Base-by-base conservation (phyloP, 2,797 vertebrate species). In the Pachyuromys duprasi region DNA sequence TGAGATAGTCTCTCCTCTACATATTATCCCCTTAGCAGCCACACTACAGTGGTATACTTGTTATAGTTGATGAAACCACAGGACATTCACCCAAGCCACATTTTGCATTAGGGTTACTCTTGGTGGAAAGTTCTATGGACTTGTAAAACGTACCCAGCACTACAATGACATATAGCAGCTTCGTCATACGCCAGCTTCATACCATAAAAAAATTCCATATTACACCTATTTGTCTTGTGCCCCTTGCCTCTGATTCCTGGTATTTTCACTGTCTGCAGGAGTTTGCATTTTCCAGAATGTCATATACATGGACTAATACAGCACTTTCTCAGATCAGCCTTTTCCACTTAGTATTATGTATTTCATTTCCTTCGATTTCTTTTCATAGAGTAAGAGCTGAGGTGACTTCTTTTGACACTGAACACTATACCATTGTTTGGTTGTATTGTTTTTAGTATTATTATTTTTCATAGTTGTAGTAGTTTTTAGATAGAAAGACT, bases 1-100 rank as follows among this genome's bases (percentile, higher is more conserved):
- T 86, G 36, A 74, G 76, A 42, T 69, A 74, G 53, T 15, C n/a
- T 13, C 28, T 49, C 8, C 36, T 33, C 8, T 20, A 36, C 3
- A 4, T 2, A 69, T 31, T 18, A 22, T 2, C 18, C 33, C 20
- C 5, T 11, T 2, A 55, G 31, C 36, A 26, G 26, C 20, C 8
- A 28, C 8, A 2, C 36, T 11, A 26, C 9, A n/a, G 45, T 5
- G 15, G 36, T n/a, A 12, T 20, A 4, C 75, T 53, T 18, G 17
- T 28, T 11, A n/a, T 1, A 22, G 20, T 2, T 2, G 4, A 18
- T 3, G 4, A 53, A 1, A n/a, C 26, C 15, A 2, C 28, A 67
- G 33, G 63, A 8, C 42, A 49, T 49, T 33, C 22, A 39, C n/a
- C 28, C 5, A 3, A 42, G 17, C 45, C n/a, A 5, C 5, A 12